Evolutionary conservation across 2,888 invertebrate species (phyloP).

Genomic region (Leptopilina myrica): DNA sequence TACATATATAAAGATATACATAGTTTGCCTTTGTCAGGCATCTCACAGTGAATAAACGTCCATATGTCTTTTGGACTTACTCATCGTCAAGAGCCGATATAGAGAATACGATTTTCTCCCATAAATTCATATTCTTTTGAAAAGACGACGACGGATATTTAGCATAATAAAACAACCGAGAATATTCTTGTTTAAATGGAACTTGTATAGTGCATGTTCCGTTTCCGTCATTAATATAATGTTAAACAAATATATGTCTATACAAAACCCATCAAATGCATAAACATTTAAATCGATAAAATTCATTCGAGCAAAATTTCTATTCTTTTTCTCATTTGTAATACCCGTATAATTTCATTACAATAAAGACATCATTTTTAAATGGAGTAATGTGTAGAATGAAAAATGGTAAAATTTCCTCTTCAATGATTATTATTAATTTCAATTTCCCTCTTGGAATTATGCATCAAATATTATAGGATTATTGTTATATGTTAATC

Average conservation of each 20-base stretch:
- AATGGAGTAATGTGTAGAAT: no score
- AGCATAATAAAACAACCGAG: conserved; percentile 23
- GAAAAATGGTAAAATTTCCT: no score
- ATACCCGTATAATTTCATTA: no score
- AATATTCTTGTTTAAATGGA: conserved; percentile 1
- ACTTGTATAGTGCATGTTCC: conserved; percentile 2
- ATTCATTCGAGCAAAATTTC: background rate
- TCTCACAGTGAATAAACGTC: no score
- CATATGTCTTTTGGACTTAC: no score
- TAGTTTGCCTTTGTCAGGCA: no score
- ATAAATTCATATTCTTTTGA: background rate
- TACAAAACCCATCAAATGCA: no score
- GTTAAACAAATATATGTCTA: no score
- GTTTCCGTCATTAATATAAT: conserved; percentile 11
- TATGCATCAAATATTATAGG: conserved; percentile 3
- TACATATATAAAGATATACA: background rate
- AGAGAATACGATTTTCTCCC: background rate
- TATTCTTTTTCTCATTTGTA: background rate
- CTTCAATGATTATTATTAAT: conserved; percentile 4
- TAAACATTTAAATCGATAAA: background rate
- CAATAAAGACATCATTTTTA: no score
- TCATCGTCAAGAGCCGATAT: background rate
- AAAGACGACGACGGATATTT: conserved; percentile 1
- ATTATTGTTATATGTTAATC: background rate
- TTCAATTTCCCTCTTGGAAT: background rate